Conservation (phyloP, 2,888 invertebrate species). For the Tholera decimalis region DNA sequence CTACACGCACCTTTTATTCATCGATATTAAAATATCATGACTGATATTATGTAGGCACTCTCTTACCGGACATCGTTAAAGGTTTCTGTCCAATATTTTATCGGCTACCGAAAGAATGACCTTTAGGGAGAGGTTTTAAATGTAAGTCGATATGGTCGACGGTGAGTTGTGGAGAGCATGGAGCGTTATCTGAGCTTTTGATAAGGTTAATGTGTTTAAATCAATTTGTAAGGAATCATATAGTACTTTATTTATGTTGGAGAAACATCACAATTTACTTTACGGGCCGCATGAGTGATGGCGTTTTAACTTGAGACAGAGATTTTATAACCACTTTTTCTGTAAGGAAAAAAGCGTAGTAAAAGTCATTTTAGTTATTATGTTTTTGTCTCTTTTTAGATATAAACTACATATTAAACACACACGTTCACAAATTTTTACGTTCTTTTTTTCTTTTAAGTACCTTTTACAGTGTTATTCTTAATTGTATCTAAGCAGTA, state of each 20-base stretch:
- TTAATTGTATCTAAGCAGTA: no score
- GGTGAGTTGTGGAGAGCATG: conserved; percentile 35
- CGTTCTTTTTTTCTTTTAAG: no score
- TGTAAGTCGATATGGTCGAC: conserved; percentile 32
- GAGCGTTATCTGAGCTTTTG: conserved; percentile 30
- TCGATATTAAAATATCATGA: background rate
- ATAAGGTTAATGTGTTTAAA: conserved; percentile 54
- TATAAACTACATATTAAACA: no score
- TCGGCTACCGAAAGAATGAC: conserved; percentile 41
- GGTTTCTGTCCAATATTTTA: conserved; percentile 14
- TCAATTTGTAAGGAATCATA: conserved; percentile 45
- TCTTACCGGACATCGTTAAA: conserved; percentile 10
- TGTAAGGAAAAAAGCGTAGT: background rate
- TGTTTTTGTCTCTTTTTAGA: background rate
- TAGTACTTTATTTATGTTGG: conserved; percentile 30
- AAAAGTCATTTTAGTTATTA: background rate
- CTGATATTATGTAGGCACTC: background rate
- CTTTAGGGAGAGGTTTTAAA: conserved; percentile 53
- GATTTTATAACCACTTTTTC: background rate
- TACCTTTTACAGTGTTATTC: no score
- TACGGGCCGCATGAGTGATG: conserved; percentile 13
- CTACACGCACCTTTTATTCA: background rate
- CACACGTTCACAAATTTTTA: no score
- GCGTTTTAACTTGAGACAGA: background rate
- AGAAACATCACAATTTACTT: conserved; percentile 28